A percentile compares a stretch with the other conserved stretches of the same genome.
Conservation (phyloP, 2,113 vertebrate species). For the Arvicanthis niloticus region DNA sequence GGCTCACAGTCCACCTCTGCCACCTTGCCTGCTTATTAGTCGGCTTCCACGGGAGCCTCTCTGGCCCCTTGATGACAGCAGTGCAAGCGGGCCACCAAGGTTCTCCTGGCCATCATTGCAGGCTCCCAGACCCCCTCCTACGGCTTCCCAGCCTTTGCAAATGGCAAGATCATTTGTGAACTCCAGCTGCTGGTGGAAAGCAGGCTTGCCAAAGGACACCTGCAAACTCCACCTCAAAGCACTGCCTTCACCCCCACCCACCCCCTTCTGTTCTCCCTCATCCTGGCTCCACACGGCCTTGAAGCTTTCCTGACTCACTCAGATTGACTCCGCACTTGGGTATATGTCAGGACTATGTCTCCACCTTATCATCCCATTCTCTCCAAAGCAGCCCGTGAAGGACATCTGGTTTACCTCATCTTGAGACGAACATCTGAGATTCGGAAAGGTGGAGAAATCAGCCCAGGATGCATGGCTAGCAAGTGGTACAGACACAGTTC, state of each 20-base stretch:
- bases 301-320: neutral
- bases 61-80: neutral
- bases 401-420: neutral
- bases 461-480: neutral
- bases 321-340: neutral
- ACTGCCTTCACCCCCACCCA: neutral
- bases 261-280: neutral
- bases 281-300: neutral
- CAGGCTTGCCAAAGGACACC: rapidly evolving
- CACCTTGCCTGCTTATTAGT: conserved; percentile 3
- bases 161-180: neutral
- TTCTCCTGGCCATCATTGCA: neutral
- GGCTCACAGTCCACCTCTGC: conserved; percentile 26
- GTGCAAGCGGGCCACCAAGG: conserved; percentile 12
- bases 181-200: neutral
- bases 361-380: neutral
- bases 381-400: neutral
- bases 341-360: neutral
- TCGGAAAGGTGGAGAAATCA: neutral
- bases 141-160: neutral
- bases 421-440: neutral
- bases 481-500: neutral
- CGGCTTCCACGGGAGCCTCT: rapidly evolving
- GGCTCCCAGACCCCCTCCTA: neutral
- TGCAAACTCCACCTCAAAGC: neutral